Percentiles rank a stretch among this genome's conserved stretches.
Conservation (phyloP, 2,797 vertebrate species). For the Euthynnus affinis region DNA sequence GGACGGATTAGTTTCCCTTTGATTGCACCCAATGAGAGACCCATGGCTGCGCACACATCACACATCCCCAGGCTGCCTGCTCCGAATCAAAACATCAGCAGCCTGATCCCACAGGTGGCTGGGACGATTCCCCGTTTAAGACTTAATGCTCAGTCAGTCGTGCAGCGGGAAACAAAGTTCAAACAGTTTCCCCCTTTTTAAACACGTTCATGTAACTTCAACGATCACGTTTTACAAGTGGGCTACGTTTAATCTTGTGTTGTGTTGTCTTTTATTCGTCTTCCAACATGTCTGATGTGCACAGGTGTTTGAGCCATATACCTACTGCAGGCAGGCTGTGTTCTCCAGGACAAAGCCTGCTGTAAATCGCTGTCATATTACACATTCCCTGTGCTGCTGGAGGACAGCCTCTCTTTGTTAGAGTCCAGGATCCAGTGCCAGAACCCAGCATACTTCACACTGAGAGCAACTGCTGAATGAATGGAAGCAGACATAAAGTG, state of each 20-base stretch:
- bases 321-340: constrained; percentile 2
- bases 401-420: constrained; percentile 70
- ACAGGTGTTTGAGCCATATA: constrained; percentile 49
- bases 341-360: constrained; percentile 35
- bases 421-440: constrained; percentile 37
- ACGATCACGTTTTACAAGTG: not conserved
- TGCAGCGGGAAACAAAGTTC: constrained; percentile 6
- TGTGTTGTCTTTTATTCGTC: not conserved
- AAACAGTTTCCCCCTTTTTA: not conserved
- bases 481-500: not conserved
- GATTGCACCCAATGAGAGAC: constrained; percentile 57
- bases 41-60: constrained; percentile 6
- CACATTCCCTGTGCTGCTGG: constrained; percentile 63
- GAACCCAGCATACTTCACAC: constrained; percentile 25
- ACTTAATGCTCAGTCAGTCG: not conserved
- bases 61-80: constrained; percentile 18
- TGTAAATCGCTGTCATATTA: constrained; percentile 63
- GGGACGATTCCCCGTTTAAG: not conserved
- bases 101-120: constrained; percentile 29
- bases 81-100: constrained; percentile 31
- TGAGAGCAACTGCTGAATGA: constrained; percentile 5
- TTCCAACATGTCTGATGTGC: constrained; percentile 9
- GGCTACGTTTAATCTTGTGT: not conserved
- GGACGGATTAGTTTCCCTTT: constrained; percentile 74
- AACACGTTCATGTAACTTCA: not conserved